Evolutionary conservation across 2,113 vertebrate genomes (phyloP).

Genomic region (Menura novaehollandiae): DNA sequence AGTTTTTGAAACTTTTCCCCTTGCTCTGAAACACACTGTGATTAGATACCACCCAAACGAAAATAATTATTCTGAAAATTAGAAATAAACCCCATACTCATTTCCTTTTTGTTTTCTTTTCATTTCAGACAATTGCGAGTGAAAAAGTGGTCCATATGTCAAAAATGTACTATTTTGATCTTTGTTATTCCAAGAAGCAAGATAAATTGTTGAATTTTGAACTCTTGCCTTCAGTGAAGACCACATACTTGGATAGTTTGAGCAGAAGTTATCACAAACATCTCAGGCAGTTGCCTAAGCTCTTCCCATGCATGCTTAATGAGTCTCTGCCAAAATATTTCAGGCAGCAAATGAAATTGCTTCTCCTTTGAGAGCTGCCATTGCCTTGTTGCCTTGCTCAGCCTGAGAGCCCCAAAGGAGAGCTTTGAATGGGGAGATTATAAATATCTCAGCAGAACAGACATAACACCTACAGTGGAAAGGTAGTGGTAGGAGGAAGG

Average conservation of each 20-base stretch:
- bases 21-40: neutral
- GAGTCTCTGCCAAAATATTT: slow-evolving; percentile 31
- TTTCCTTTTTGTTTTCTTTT: neutral
- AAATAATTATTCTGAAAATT: neutral
- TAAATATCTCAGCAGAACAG: slow-evolving; percentile 34
- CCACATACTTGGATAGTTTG: neutral
- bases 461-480: neutral
- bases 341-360: neutral
- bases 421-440: slow-evolving; percentile 6
- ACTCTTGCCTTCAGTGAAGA: neutral
- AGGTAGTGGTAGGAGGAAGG: neutral
- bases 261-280: neutral
- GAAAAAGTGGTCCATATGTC: neutral
- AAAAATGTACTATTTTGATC: neutral
- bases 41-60: neutral
- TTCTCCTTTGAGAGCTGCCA: neutral
- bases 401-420: neutral
- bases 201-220: neutral
- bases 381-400: neutral
- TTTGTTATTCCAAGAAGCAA: neutral
- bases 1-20: neutral
- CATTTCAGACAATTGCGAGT: neutral
- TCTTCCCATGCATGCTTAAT: neutral
- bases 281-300: neutral
- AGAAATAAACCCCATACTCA: neutral